Percentiles rank a stretch among this genome's conserved stretches.
phyloP scores from a whole-genome alignment of 2,888 invertebrate genomes.

The Nemotelus pantherinus region DNA sequence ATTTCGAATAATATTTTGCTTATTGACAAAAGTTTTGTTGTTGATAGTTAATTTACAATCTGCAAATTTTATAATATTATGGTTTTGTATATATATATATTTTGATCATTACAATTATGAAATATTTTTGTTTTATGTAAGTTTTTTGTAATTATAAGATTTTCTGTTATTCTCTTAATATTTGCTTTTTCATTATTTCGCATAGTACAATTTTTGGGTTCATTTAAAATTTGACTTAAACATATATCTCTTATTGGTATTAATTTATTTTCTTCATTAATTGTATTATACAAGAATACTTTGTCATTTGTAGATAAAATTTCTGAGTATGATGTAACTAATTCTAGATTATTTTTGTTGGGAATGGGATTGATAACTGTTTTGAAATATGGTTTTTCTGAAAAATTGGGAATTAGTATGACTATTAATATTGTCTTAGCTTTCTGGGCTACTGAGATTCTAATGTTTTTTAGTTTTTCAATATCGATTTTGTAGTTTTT shows the following conservation, averaged over 20 bases:
- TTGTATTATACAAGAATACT: not conserved
- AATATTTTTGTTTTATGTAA: not conserved
- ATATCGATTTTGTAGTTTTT: not conserved
- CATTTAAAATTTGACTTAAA: not conserved
- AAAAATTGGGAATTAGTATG: slow-evolving; percentile 7
- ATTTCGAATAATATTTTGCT: not conserved
- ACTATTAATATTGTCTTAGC: slow-evolving; percentile 5
- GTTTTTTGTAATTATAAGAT: not conserved
- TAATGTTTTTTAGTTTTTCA: slow-evolving; percentile 12
- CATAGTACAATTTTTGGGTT: not conserved
- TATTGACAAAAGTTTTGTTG: not conserved
- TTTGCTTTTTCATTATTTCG: not conserved
- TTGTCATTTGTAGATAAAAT: slow-evolving; percentile 6
- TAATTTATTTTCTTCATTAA: not conserved
- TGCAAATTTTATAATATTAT: not conserved
- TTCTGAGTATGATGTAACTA: not conserved
- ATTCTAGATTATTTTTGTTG: slow-evolving; percentile 15
- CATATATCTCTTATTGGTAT: not conserved
- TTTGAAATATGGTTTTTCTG: not conserved
- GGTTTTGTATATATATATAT: not conserved
- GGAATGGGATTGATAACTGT: not conserved
- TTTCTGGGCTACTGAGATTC: slow-evolving; percentile 7
- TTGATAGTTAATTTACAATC: not conserved
- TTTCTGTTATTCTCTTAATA: not conserved
- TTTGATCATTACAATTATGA: not conserved